Base-by-base conservation (phyloP, 1,140 invertebrate species). In the Muscidifurax raptorellus region DNA sequence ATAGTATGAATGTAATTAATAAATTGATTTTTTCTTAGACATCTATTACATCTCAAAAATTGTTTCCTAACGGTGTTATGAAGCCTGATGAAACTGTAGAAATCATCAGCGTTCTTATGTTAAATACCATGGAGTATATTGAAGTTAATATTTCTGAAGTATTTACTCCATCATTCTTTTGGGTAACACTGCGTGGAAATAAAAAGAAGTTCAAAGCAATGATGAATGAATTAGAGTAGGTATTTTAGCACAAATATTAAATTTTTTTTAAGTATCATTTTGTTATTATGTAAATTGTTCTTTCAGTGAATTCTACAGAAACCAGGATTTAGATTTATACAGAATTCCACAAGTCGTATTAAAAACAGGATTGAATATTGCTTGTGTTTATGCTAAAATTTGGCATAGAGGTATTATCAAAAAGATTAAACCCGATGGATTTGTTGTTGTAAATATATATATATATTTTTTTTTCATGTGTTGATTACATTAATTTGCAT, bases 371-470 rank as follows among this genome's bases (percentile, higher is more conserved):
- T 71, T 93, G 40, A 89, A 93, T 77, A 85, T 91, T 86, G 91
- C 90, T 6, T 92, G 92, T 52, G 15, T 85, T 25, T 93, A 90
- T 66, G 66, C 74, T n/a, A 64, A 79, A 2, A 22, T 67, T 30
- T 93, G 92, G 92, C 92, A 93, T 28, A 88, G 92, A 87, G 91
- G 82, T 6, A 86, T 92, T 4, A 88, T 93, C 13, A 90, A 90
- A 77, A 77, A 80, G 12, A 86, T 92, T 15, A 88, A 88, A 13
- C 87, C 89, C 22, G 89, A 91, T 87, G 82, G 85, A 67, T 69
- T 59, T 85, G 87, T 87, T 13, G 88, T 86, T 12, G 90, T 91
- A 80, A 87, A 86, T 88, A 74, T 74, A 71, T 75, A 69, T 59
- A 71, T 80, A n/a, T 83, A 75, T 83, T 78, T 76, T 67, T 52